These are phyloP conservation scores for Fissipunctia ypsillon DNA, from an alignment of 2,888 invertebrate species.

Conservation along the genomic window DNA sequence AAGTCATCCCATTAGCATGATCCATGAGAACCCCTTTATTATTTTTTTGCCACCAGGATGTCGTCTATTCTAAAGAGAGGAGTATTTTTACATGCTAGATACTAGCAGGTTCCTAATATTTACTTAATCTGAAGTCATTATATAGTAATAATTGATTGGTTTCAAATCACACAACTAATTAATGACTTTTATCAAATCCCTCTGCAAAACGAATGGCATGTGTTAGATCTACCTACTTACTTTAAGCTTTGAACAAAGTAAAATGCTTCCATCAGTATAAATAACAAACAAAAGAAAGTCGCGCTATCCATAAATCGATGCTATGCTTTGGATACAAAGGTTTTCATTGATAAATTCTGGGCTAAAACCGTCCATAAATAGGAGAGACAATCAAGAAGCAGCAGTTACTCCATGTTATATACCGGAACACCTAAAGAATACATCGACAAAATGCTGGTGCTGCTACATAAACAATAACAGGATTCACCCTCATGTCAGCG, in stretches of 20 bases:
- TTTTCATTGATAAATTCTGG: background rate
- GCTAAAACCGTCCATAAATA: background rate
- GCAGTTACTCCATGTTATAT: constrained; percentile 23
- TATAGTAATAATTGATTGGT: constrained; percentile 56
- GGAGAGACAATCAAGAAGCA: background rate
- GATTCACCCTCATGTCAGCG: constrained; percentile 82
- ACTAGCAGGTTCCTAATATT: constrained; percentile 44
- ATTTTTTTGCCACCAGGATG: background rate
- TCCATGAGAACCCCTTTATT: too few relatives aligned
- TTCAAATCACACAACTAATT: constrained; percentile 51
- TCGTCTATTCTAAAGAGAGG: background rate
- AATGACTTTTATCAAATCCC: constrained; percentile 37
- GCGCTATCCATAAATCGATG: background rate
- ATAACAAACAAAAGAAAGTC: background rate
- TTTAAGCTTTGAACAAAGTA: background rate
- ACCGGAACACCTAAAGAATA: constrained; percentile 55
- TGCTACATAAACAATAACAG: constrained; percentile 79
- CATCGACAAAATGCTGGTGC: constrained; percentile 56
- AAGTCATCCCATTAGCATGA: background rate
- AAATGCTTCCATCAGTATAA: background rate
- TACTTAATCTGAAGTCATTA: constrained; percentile 29
- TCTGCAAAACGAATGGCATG: constrained; percentile 56
- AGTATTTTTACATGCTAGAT: background rate
- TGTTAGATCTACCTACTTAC: constrained; percentile 18
- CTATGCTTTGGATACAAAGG: too few relatives aligned